Base-by-base conservation (phyloP, 2,888 invertebrate genomes). In the Macroteleia sp. region DNA sequence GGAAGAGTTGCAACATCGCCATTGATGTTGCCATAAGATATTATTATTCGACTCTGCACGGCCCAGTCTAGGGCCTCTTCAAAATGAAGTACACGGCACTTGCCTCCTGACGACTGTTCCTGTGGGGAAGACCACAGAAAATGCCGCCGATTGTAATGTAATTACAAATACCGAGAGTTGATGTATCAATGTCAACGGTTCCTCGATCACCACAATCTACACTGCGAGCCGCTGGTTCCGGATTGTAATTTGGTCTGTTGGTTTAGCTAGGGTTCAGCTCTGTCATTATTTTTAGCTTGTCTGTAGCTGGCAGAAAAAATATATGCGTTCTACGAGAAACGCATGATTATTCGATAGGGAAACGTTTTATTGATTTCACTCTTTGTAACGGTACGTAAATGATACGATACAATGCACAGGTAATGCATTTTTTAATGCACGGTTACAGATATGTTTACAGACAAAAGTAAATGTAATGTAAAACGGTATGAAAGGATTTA, bases 171-270 rank as follows among this genome's bases (percentile, higher is more conserved):
- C 12, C 20, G 28, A 10, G 30, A 50, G 41, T 69, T 19, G 50
- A 69, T 69, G 57, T 50, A 50, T 69, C 39, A 69, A 57, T 69
- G 57, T 69, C 57, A 69, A 57, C 48, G 30, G 52, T 50, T 69
- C 50, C 17, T 28, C 17, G 30, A 48, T 48, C 19, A 42, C 36
- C 39, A 9, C 48, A 46, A 39, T 66, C 32, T 25, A 16, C 28
- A n/a, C 41, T 14, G 30, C 20, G 34, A 14, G 41, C 39, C 28
- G 48, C 48, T 10, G 39, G 20, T 39, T 34, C 56, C 17, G 36
- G 39, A 56, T 67, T 57, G 14, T 48, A 67, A 57, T 67, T 67
- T 67, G 48, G 36, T 30, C 30, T 19, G 12, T 48, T 41, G 39
- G 56, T 67, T 67, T 48, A 67, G 28, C 46, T 0, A 9, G 44